Evolutionary conservation across 2,113 vertebrate genomes (phyloP).

Genomic region (Megaptera novaeangliae): DNA sequence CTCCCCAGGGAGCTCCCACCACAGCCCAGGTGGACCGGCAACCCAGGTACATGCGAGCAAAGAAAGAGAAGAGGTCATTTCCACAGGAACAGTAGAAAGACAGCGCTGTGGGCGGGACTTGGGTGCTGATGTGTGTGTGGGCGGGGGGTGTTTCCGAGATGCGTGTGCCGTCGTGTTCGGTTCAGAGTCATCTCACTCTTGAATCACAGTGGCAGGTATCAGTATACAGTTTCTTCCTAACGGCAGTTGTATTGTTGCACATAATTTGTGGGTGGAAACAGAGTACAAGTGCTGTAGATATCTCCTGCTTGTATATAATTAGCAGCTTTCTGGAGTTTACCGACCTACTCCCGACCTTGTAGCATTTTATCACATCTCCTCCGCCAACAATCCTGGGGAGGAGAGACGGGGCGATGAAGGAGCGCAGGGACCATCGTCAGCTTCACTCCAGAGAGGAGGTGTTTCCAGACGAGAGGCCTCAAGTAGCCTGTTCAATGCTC

Average conservation of each 20-base stretch:
- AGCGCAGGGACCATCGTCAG: rapidly evolving
- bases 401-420: neutral
- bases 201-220: neutral
- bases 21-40: rapidly evolving
- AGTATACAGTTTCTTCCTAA: neutral
- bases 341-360: neutral
- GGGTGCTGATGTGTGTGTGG: rapidly evolving
- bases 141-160: neutral
- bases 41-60: rapidly evolving
- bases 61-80: neutral
- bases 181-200: neutral
- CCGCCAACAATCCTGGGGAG: neutral
- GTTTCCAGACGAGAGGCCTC: neutral
- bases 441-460: neutral
- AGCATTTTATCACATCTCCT: neutral
- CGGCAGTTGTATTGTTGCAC: neutral
- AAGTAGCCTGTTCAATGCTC: neutral
- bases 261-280: neutral
- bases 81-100: rapidly evolving
- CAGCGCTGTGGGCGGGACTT: rapidly evolving
- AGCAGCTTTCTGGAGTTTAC: neutral
- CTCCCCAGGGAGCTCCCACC: neutral
- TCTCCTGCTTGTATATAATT: neutral
- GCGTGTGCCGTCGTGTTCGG: rapidly evolving
- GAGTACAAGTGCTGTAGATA: neutral